Evolutionary conservation across 2,797 vertebrate genomes (phyloP).

Genomic region (Poecilia wingei): DNA sequence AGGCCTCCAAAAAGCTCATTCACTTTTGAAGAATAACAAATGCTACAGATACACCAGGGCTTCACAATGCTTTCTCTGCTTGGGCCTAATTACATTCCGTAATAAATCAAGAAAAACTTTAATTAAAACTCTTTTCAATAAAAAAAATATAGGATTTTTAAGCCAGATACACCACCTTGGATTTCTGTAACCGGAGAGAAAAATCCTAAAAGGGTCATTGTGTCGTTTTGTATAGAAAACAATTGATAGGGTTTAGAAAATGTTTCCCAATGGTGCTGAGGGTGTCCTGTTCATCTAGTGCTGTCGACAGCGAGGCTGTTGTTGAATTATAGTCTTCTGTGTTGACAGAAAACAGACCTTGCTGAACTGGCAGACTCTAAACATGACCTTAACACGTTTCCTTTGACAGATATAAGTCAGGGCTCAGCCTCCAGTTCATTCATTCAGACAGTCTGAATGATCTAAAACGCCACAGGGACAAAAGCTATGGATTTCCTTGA

Average conservation of each 20-base stretch:
- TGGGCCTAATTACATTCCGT: background rate
- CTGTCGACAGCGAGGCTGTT: background rate
- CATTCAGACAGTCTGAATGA: background rate
- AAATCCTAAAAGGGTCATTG: background rate
- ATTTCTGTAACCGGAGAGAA: background rate
- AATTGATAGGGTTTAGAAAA: background rate
- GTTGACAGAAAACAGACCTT: constrained; percentile 30
- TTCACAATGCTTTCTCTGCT: background rate
- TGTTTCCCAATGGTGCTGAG: background rate
- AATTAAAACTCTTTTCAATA: background rate
- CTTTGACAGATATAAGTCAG: constrained; percentile 11
- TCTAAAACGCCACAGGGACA: constrained; percentile 1
- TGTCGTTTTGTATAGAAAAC: background rate
- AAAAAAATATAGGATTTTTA: background rate
- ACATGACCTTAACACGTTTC: constrained; percentile 4
- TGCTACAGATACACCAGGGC: background rate
- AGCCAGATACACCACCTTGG: background rate
- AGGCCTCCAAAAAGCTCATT: background rate
- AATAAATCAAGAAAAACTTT: background rate
- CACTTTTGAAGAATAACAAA: background rate
- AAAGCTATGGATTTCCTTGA: background rate
- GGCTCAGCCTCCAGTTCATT: constrained; percentile 4
- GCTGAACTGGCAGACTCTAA: constrained; percentile 20
- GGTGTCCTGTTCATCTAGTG: background rate
- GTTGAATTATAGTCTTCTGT: constrained; percentile 17